Evolutionary conservation across 2,888 invertebrate species (phyloP).

Genomic region (Volucella bombylans): DNA sequence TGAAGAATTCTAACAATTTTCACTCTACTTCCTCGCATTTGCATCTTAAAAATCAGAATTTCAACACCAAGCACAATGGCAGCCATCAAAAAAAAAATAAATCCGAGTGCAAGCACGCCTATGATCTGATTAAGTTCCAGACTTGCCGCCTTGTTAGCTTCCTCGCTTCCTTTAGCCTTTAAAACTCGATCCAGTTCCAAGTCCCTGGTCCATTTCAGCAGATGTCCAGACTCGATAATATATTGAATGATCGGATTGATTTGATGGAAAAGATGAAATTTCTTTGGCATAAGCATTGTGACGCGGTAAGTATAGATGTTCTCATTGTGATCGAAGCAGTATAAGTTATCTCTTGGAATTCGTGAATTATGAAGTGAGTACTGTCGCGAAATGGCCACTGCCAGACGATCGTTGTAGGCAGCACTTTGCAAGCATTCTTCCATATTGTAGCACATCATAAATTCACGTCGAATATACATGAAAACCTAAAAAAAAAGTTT

Average conservation of each 20-base stretch:
- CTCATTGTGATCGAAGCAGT: slow-evolving; percentile 80
- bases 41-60: slow-evolving; percentile 72
- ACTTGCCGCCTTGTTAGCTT: slow-evolving; percentile 75
- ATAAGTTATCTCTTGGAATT: slow-evolving; percentile 79
- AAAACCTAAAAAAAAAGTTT: slow-evolving; percentile 76
- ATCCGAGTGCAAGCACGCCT: slow-evolving; percentile 77
- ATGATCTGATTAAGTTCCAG: slow-evolving; percentile 77
- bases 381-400: slow-evolving; percentile 80
- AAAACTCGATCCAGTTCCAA: slow-evolving; percentile 78
- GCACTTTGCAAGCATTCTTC: slow-evolving; percentile 79
- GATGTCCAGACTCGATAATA: slow-evolving; percentile 81
- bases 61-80: slow-evolving; percentile 76
- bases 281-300: slow-evolving; percentile 79
- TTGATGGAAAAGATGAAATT: slow-evolving; percentile 80
- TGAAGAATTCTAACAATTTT: slow-evolving; percentile 75
- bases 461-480: slow-evolving; percentile 79
- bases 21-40: slow-evolving; percentile 74
- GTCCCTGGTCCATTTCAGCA: slow-evolving; percentile 81
- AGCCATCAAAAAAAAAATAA: slow-evolving; percentile 74
- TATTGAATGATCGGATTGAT: slow-evolving; percentile 80
- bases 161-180: slow-evolving; percentile 54
- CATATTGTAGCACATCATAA: slow-evolving; percentile 79
- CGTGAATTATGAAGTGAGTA: slow-evolving; percentile 80
- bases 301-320: slow-evolving; percentile 81
- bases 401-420: slow-evolving; percentile 76